Evolutionary conservation across 2,888 invertebrate genomes (phyloP).

Genomic region (Trachelus tabidus): DNA sequence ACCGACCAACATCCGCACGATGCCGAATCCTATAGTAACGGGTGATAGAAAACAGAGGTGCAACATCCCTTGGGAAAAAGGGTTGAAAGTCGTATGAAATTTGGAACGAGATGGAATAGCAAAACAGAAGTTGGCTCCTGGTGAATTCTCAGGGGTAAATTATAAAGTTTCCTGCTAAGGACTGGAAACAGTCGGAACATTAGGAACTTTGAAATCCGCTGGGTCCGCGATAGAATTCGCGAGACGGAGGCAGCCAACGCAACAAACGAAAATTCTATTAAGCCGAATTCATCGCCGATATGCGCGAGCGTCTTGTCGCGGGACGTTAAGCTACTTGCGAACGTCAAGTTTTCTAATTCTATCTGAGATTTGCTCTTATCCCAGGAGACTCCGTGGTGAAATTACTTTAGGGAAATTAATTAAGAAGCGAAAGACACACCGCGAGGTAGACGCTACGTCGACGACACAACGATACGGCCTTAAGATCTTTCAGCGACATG

Average conservation of each 20-base stretch:
- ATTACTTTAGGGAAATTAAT: conserved; percentile 61
- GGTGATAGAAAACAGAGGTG: not conserved
- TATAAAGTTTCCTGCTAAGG: not conserved
- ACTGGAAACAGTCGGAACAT: not conserved
- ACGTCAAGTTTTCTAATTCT: conserved; percentile 37
- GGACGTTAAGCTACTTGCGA: conserved; percentile 21
- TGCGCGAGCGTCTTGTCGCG: conserved; percentile 18
- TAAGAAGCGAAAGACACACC: conserved; percentile 39
- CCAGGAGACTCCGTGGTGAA: conserved; percentile 35
- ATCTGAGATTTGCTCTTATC: conserved; percentile 40
- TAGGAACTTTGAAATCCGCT: not conserved
- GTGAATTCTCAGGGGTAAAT: not conserved
- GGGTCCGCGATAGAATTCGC: not conserved
- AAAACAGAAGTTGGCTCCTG: not conserved
- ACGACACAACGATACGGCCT: not conserved
- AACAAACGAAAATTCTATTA: not conserved
- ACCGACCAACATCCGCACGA: not conserved
- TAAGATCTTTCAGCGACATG: not conserved
- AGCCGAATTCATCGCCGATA: conserved; percentile 15
- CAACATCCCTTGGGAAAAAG: not conserved
- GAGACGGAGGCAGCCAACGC: not conserved
- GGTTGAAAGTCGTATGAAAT: not conserved
- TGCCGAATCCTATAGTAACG: not conserved
- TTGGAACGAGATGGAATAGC: not conserved
- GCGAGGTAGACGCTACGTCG: not conserved